phyloP scores from a whole-genome alignment of 2,888 invertebrate genomes.

The Arrhopalites spinosus region DNA sequence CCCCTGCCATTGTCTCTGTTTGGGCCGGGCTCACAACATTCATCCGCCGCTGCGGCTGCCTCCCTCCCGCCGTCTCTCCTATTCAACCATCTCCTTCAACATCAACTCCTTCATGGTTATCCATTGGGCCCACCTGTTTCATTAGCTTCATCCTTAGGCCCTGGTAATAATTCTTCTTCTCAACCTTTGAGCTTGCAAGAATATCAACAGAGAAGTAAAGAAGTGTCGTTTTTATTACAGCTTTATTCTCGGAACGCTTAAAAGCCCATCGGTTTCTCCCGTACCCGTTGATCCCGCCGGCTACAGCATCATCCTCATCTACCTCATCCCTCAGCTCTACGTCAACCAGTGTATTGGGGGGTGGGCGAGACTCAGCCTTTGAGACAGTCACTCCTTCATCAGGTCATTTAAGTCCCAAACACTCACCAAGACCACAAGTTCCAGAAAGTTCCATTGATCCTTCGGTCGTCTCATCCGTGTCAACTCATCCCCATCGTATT shows the following conservation, averaged over 20 bases:
- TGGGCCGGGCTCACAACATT: slow-evolving; percentile 59
- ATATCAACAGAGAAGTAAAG: slow-evolving; percentile 42
- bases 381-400: slow-evolving; percentile 86
- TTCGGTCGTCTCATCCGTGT: slow-evolving; percentile 36
- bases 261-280: slow-evolving; percentile 82
- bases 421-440: slow-evolving; percentile 60
- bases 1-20: slow-evolving; percentile 71
- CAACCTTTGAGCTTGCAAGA: slow-evolving; percentile 27
- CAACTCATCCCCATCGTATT: slow-evolving; percentile 37
- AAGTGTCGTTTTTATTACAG: slow-evolving; percentile 56
- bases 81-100: slow-evolving; percentile 58
- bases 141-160: slow-evolving; percentile 56
- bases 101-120: slow-evolving; percentile 56
- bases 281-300: slow-evolving; percentile 74
- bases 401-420: slow-evolving; percentile 62
- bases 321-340: slow-evolving; percentile 56
- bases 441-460: slow-evolving; percentile 49
- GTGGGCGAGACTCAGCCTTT: slow-evolving; percentile 71
- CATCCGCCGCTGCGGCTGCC: slow-evolving; percentile 63
- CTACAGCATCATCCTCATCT: slow-evolving; percentile 59
- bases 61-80: slow-evolving; percentile 57
- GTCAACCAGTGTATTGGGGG: slow-evolving; percentile 60
- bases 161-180: slow-evolving; percentile 51
- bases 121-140: slow-evolving; percentile 63
- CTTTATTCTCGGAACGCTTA: slow-evolving; percentile 60